These are phyloP conservation scores for Epizoanthus stellaris DNA, from an alignment of 92 coral and sea anemone species.

Conservation along the genomic window DNA sequence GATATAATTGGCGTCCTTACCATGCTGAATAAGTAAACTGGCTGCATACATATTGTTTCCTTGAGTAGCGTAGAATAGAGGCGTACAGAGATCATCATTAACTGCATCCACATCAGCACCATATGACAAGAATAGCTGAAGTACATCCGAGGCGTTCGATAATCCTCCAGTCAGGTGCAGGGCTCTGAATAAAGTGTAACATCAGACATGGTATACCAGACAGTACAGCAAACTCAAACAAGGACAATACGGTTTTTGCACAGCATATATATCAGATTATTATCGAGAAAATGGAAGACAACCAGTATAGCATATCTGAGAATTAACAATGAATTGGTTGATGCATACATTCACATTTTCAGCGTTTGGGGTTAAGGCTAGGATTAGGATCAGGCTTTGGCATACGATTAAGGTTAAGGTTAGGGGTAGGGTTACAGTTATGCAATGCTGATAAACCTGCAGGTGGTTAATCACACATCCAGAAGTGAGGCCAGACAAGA, in stretches of 20 bases:
- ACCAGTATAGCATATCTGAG: too few species aligned
- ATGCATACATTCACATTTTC: too few species aligned
- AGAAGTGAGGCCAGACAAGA: neutral
- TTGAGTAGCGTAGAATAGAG: constrained; percentile 95
- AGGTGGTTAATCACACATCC: too few species aligned
- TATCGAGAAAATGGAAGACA: too few species aligned
- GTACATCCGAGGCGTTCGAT: constrained; percentile 84
- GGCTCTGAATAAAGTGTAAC: constrained; percentile 57
- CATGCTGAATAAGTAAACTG: constrained; percentile 82
- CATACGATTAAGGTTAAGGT: neutral
- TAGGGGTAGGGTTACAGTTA: too few species aligned
- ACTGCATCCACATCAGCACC: constrained; percentile 91
- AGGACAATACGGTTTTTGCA: too few species aligned
- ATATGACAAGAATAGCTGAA: constrained; percentile 72
- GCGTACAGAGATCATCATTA: constrained; percentile 89
- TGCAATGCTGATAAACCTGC: too few species aligned
- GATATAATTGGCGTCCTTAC: constrained; percentile 19
- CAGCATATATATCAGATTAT: too few species aligned
- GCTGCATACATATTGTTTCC: constrained; percentile 92
- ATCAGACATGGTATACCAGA: neutral
- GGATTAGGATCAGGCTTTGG: too few species aligned
- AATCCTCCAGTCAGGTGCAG: constrained; percentile 90
- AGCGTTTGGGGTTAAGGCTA: too few species aligned
- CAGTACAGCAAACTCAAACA: too few species aligned
- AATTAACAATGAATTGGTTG: too few species aligned